phyloP scores from a whole-genome alignment of 2,113 vertebrate species.

The Polypterus bichir region DNA sequence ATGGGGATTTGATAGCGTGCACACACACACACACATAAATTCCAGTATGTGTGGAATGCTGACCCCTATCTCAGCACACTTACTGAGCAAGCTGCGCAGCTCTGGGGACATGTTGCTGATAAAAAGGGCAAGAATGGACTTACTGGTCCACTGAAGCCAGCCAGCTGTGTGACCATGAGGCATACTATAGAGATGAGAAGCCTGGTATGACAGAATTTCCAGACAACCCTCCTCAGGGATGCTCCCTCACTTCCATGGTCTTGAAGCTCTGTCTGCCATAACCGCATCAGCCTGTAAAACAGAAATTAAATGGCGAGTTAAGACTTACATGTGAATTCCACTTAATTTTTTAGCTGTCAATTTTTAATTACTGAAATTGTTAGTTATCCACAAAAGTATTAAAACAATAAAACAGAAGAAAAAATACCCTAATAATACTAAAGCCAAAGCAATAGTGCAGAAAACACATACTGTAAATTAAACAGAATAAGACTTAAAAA shows the following conservation, averaged over 20 bases:
- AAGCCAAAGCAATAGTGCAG: too few species aligned
- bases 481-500: constrained; percentile 8
- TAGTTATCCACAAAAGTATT: too few species aligned
- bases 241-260: constrained; percentile 56
- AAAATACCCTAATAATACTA: too few species aligned
- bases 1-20: too few species aligned
- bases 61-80: constrained; percentile 34
- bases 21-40: too few species aligned
- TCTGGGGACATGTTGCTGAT: constrained; percentile 27
- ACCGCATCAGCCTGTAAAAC: constrained; percentile 52
- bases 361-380: too few species aligned
- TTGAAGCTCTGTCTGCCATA: constrained; percentile 73
- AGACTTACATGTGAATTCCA: too few species aligned
- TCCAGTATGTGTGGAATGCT: too few species aligned
- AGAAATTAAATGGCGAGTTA: too few species aligned
- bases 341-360: too few species aligned
- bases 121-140: constrained; percentile 45
- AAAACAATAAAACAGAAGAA: too few species aligned
- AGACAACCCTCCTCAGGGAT: constrained; percentile 66
- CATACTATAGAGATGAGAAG: constrained; percentile 79
- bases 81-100: constrained; percentile 30
- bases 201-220: constrained; percentile 77
- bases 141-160: constrained; percentile 89
- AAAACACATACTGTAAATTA: too few species aligned
- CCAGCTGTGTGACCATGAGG: constrained; percentile 82